Evolutionary conservation across 1,140 invertebrate species (phyloP).

Genomic region (Thrips palmi): DNA sequence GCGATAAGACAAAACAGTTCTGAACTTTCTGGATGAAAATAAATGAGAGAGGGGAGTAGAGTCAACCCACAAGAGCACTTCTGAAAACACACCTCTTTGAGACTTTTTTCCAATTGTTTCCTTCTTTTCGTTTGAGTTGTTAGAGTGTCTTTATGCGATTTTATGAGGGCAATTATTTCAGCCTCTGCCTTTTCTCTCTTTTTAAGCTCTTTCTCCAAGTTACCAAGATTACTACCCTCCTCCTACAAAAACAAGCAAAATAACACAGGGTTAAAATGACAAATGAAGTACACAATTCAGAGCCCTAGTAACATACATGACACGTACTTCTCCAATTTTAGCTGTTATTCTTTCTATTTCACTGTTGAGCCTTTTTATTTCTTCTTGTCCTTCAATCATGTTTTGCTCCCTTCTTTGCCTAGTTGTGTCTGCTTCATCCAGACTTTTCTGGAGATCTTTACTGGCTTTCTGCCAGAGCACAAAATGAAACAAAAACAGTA

Average conservation of each 20-base stretch:
- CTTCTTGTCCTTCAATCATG: not conserved
- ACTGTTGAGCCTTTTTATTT: not conserved
- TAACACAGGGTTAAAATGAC: not conserved
- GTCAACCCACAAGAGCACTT: slow-evolving; percentile 10
- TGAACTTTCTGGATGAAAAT: not conserved
- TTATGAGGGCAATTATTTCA: slow-evolving; percentile 40
- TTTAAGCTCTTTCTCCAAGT: slow-evolving; percentile 45
- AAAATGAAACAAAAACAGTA: not conserved
- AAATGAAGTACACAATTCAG: no score
- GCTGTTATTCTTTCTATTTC: no score
- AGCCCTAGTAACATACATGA: no score
- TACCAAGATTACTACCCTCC: slow-evolving; percentile 39
- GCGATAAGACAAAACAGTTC: slow-evolving; percentile 6
- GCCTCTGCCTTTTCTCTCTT: slow-evolving; percentile 47
- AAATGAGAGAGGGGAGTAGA: slow-evolving; percentile 1
- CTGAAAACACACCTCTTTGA: slow-evolving; percentile 45
- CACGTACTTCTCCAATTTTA: no score
- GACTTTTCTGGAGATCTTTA: not conserved
- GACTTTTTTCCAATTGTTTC: slow-evolving; percentile 45
- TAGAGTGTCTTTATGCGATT: slow-evolving; percentile 47
- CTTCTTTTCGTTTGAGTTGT: slow-evolving; percentile 49
- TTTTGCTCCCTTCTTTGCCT: no score
- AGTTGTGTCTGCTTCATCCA: no score
- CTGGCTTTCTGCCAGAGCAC: not conserved
- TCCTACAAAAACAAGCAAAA: slow-evolving; percentile 29